Base-by-base conservation (phyloP, 2,797 vertebrate genomes). In the Coracias cyanogaster region DNA sequence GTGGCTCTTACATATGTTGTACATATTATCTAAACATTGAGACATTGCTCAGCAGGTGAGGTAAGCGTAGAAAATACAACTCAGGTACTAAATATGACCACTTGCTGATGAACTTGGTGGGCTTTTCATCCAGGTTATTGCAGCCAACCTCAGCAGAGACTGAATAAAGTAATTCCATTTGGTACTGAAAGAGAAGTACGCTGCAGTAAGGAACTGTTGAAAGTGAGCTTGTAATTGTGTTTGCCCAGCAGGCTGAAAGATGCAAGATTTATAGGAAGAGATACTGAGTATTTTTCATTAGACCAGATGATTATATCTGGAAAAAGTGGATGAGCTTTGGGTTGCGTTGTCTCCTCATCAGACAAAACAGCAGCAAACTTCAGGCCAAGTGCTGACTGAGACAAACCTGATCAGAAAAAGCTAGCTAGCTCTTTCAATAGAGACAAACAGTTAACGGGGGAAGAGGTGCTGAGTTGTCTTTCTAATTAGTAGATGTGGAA, bases 271-370 rank as follows among this genome's bases (percentile, higher is more conserved):
- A 49, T 58, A 25, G 60, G 46, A 62, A 77, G 55, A 62, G 43
- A 33, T 28, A 31, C 7, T 12, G 26, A 39, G 5, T 28, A 5
- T 73, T 20, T 77, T 85, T 85, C 51, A 24, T 70, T 70, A 54
- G n/a, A 73, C 6, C 29, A 28, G 31, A 15, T 61, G 58, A 45
- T 55, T 64, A 12, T 29, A 80, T 29, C 25, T 88, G 51, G n/a
- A 17, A 76, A 64, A 91, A 77, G 13, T 2, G 1, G 37, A 25
- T 33, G 33, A 82, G 28, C 7, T 90, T 91, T 46, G 58, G 26
- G 52, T 64, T 0, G 0, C 4, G 1, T 39, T 79, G 21, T 33
- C 39, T 71, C 19, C 15, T 64, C 49, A 22, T 35, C 37, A 69
- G 28, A 45, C 8, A 25, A 45, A 85, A 48, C 18, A 51, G 0